These are phyloP conservation scores for Saguinus midas DNA, from an alignment of 2,113 vertebrate species.

Conservation along the genomic window DNA sequence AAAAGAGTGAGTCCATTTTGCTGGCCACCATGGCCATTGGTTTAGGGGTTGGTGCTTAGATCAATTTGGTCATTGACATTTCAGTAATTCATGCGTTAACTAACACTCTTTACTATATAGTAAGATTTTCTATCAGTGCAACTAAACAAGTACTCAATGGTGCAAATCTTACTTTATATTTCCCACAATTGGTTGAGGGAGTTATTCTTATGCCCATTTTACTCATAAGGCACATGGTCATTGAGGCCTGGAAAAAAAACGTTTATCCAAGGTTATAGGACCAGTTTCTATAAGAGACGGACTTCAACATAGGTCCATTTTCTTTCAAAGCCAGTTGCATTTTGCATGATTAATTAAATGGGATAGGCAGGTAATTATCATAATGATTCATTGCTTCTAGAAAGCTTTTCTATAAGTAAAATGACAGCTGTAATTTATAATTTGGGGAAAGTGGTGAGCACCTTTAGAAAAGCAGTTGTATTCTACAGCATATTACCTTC, in stretches of 20 bases:
- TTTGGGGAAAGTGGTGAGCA: not conserved
- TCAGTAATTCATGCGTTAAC: not conserved
- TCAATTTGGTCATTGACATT: not conserved
- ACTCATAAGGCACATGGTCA: not conserved
- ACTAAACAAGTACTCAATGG: not conserved
- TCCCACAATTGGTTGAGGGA: not conserved
- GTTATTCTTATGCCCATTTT: not conserved
- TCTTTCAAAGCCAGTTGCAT: conserved; percentile 9
- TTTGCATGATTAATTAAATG: conserved; percentile 43
- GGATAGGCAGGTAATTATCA: conserved; percentile 5
- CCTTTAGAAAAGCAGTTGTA: not conserved
- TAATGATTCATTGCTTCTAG: conserved; percentile 10
- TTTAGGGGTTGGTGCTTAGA: not conserved
- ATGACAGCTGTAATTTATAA: not conserved
- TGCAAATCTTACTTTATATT: not conserved
- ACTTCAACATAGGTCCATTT: not conserved
- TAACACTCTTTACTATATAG: not conserved
- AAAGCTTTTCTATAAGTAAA: not conserved
- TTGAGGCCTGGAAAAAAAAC: not conserved
- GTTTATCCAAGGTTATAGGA: not conserved
- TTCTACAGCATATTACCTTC: not conserved
- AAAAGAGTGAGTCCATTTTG: not conserved
- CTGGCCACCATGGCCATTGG: not conserved
- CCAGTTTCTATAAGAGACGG: not conserved
- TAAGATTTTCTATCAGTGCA: not conserved